Evolutionary conservation across 2,797 vertebrate species (phyloP).

Genomic region (Huso huso): DNA sequence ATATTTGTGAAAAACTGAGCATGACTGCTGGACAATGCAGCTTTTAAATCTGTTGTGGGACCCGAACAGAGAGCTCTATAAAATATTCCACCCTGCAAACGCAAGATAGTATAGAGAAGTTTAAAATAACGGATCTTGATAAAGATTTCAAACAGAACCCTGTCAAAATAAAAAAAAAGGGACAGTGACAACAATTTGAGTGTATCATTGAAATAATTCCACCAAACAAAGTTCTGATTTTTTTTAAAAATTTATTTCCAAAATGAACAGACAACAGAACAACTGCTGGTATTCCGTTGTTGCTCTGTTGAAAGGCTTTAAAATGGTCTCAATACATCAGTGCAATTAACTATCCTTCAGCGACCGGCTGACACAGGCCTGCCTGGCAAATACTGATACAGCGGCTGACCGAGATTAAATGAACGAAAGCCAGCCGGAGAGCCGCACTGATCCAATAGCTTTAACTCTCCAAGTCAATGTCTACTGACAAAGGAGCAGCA

Average conservation of each 20-base stretch:
- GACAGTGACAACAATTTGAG: neutral
- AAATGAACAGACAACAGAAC: no score
- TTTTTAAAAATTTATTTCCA: neutral
- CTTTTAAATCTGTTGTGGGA: no score
- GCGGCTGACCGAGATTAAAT: neutral
- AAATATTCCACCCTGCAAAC: no score
- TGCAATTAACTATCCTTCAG: neutral
- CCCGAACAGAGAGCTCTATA: no score
- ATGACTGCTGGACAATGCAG: no score
- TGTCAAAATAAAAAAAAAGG: neutral
- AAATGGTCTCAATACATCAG: neutral
- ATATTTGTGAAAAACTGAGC: no score
- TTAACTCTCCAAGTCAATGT: neutral
- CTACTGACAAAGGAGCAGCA: neutral
- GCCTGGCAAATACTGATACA: conserved; percentile 1
- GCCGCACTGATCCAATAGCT: neutral
- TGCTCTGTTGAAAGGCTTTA: neutral
- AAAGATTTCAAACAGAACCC: neutral
- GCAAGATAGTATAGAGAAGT: no score
- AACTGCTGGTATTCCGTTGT: neutral
- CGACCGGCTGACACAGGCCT: neutral
- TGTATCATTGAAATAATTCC: no score
- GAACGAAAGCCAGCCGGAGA: neutral
- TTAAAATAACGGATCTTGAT: neutral
- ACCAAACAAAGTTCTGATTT: neutral